Evolutionary conservation across 2,113 vertebrate genomes (phyloP).

Genomic region (Paramisgurnus dabryanus): DNA sequence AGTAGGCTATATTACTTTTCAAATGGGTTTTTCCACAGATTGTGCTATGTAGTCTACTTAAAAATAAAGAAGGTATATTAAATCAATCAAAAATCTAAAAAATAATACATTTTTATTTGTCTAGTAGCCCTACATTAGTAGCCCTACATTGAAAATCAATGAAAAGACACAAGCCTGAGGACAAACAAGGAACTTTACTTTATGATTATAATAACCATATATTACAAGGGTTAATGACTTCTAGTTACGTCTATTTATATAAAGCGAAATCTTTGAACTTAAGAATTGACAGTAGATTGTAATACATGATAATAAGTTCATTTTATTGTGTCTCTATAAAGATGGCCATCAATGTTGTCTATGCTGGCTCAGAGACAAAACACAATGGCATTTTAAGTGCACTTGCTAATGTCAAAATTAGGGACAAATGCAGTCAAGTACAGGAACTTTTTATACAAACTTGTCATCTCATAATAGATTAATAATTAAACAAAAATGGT

Average conservation of each 20-base stretch:
- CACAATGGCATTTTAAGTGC: not conserved
- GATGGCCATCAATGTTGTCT: not conserved
- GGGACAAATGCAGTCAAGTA: not conserved
- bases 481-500: not conserved
- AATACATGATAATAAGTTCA: conserved; percentile 52
- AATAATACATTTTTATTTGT: not conserved
- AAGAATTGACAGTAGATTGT: conserved; percentile 42
- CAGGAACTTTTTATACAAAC: not conserved
- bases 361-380: conserved; percentile 37
- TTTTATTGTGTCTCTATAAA: conserved; percentile 22
- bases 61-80: too few relatives aligned
- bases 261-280: conserved; percentile 25
- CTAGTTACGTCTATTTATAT: not conserved
- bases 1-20: too few relatives aligned
- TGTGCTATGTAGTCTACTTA: too few relatives aligned
- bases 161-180: not conserved
- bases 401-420: not conserved
- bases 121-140: too few relatives aligned
- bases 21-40: too few relatives aligned
- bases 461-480: not conserved
- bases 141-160: too few relatives aligned
- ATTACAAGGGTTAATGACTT: conserved; percentile 5
- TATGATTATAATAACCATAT: not conserved
- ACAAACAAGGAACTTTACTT: not conserved
- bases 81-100: not conserved